Evolutionary conservation across 2,113 vertebrate genomes (phyloP).

Genomic region (Tenebrosternarchus preto): DNA sequence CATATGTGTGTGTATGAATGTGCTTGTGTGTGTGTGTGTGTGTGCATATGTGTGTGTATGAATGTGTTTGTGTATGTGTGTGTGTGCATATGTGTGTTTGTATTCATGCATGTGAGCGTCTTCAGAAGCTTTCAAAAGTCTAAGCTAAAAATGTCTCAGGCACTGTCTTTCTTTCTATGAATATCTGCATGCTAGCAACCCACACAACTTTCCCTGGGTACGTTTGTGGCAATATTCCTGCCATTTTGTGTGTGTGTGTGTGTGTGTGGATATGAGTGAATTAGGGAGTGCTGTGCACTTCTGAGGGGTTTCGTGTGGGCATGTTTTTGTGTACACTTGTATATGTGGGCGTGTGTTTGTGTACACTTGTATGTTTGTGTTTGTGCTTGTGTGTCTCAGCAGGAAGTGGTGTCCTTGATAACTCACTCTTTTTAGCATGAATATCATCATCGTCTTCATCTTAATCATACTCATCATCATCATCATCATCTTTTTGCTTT

Average conservation of each 20-base stretch:
- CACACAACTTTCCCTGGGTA: constrained; percentile 27
- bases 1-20: constrained; percentile 23
- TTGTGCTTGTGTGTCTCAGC: constrained; percentile 2
- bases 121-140: constrained; percentile 33
- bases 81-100: constrained; percentile 12
- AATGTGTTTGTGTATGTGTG: constrained; percentile 25
- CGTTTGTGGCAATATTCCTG: constrained; percentile 25
- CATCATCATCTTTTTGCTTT: no score
- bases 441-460: constrained; percentile 3
- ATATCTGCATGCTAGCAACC: constrained; percentile 21
- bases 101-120: constrained; percentile 6
- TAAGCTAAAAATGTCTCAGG: constrained; percentile 38
- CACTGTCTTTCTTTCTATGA: constrained; percentile 30
- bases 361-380: not conserved
- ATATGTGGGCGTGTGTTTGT: not conserved
- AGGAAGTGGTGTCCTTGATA: constrained; percentile 3
- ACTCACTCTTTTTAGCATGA: constrained; percentile 11
- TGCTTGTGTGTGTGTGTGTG: constrained; percentile 10
- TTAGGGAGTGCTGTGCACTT: no score
- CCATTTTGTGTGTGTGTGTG: constrained; percentile 1
- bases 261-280: not conserved
- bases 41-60: not conserved
- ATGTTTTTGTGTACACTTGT: constrained; percentile 4
- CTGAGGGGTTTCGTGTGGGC: not conserved
- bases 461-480: no score